Evolutionary conservation across 2,888 invertebrate genomes (phyloP).

Genomic region (Drosophila formosana): DNA sequence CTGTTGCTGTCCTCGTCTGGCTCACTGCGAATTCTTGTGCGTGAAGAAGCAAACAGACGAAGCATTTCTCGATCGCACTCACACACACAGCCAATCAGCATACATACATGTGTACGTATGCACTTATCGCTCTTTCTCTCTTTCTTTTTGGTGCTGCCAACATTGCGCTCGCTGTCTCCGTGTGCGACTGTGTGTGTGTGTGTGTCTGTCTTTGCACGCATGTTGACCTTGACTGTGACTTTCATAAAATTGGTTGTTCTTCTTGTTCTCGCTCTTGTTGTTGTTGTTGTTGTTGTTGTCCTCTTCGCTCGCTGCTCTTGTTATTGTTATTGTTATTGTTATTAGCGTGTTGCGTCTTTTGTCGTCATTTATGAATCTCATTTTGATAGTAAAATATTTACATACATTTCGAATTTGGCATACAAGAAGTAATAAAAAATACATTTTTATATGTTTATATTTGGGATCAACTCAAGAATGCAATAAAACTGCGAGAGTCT

Average conservation of each 20-base stretch:
- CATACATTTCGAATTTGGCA: slow-evolving; percentile 1
- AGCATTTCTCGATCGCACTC: slow-evolving; percentile 35
- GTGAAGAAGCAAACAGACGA: slow-evolving; percentile 36
- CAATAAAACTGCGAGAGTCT: slow-evolving; percentile 3
- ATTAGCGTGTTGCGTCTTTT: slow-evolving; percentile 36
- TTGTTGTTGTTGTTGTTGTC: slow-evolving; percentile 19
- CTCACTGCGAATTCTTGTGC: slow-evolving; percentile 52
- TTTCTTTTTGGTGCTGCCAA: slow-evolving; percentile 16
- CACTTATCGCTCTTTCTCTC: slow-evolving; percentile 22
- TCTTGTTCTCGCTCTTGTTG: slow-evolving; percentile 31
- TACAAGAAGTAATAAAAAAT: neutral
- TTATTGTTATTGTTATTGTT: slow-evolving; percentile 18
- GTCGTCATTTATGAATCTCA: slow-evolving; percentile 61
- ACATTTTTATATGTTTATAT: neutral
- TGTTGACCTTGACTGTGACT: slow-evolving; percentile 83
- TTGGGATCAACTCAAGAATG: slow-evolving; percentile 6
- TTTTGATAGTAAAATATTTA: slow-evolving; percentile 29
- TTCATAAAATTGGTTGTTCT: slow-evolving; percentile 74
- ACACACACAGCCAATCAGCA: slow-evolving; percentile 5
- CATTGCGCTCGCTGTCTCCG: slow-evolving; percentile 14
- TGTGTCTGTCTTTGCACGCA: slow-evolving; percentile 64
- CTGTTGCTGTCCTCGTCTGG: slow-evolving; percentile 8
- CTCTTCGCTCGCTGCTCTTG: slow-evolving; percentile 17
- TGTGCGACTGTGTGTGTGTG: slow-evolving; percentile 21
- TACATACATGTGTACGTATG: slow-evolving; percentile 11